Evolutionary conservation across 1,140 invertebrate genomes (phyloP).

Genomic region (Theocolax elegans): DNA sequence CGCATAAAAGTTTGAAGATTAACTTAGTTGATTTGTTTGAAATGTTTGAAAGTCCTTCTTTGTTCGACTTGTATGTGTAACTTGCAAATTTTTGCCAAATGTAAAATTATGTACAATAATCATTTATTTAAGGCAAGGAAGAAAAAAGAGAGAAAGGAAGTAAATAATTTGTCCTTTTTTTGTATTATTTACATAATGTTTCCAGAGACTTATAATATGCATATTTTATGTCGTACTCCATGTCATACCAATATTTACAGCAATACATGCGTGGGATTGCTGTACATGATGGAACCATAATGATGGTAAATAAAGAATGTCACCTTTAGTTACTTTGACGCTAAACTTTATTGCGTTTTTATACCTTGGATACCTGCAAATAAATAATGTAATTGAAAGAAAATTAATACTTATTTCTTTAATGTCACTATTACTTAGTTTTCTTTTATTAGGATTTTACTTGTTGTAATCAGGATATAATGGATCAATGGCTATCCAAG

Average conservation of each 20-base stretch:
- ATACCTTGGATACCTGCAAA: constrained; percentile 74
- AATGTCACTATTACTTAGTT: no score
- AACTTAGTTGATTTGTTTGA: no score
- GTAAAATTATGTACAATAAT: constrained; percentile 19
- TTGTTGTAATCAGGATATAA: constrained; percentile 72
- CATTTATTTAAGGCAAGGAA: constrained; percentile 11
- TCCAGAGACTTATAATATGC: constrained; percentile 84
- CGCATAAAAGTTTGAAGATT: no score
- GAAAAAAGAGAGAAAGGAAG: no score
- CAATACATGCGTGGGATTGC: constrained; percentile 85
- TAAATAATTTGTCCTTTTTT: no score
- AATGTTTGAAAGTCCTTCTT: no score
- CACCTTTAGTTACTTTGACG: constrained; percentile 77
- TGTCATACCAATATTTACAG: constrained; percentile 92
- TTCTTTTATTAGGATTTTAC: constrained; percentile 40
- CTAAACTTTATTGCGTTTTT: constrained; percentile 71
- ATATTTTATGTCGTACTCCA: constrained; percentile 88
- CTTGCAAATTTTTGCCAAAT: constrained; percentile 13
- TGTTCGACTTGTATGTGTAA: no score
- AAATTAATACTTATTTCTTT: constrained; percentile 31
- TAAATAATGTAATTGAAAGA: no score
- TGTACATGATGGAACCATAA: constrained; percentile 90
- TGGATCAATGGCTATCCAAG: constrained; percentile 81
- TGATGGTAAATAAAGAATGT: constrained; percentile 84
- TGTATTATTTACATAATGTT: constrained; percentile 58